phyloP scores from a whole-genome alignment of 2,888 invertebrate genomes.

The Choristoneura rosaceana region DNA sequence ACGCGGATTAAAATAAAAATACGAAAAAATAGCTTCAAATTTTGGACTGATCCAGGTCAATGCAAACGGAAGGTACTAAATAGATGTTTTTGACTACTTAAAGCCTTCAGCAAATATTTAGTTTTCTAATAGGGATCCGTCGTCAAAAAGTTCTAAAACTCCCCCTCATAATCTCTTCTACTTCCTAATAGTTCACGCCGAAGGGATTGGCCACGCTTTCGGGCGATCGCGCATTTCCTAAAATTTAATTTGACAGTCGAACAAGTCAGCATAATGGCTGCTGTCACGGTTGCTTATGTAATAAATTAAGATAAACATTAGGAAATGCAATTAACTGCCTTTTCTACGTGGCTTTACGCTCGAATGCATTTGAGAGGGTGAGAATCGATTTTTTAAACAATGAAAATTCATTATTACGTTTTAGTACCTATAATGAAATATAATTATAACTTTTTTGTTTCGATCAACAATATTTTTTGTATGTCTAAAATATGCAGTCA shows the following conservation, averaged over 20 bases:
- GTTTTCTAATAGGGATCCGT: too few relatives aligned
- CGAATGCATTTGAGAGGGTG: slow-evolving; percentile 18
- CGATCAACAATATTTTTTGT: too few relatives aligned
- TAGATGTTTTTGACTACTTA: too few relatives aligned
- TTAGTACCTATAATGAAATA: not conserved
- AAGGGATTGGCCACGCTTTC: slow-evolving; percentile 71
- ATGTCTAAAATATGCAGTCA: too few relatives aligned
- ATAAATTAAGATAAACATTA: slow-evolving; percentile 42
- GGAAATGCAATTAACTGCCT: slow-evolving; percentile 35
- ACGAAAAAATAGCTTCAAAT: too few relatives aligned
- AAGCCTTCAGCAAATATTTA: too few relatives aligned
- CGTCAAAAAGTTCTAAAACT: not conserved
- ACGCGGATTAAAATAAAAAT: too few relatives aligned
- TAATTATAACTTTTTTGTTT: not conserved
- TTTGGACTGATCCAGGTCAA: too few relatives aligned
- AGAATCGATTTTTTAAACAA: slow-evolving; percentile 10
- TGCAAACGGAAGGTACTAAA: too few relatives aligned
- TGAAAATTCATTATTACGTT: not conserved
- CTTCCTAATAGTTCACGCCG: slow-evolving; percentile 47
- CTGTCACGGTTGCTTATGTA: slow-evolving; percentile 37
- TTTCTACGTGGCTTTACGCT: slow-evolving; percentile 23
- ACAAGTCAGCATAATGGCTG: slow-evolving; percentile 45
- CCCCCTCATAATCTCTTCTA: slow-evolving; percentile 6
- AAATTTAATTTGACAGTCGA: slow-evolving; percentile 60
- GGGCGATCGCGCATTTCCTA: slow-evolving; percentile 65